phyloP scores from a whole-genome alignment of 1,140 invertebrate genomes.

The Danaus melanippus region DNA sequence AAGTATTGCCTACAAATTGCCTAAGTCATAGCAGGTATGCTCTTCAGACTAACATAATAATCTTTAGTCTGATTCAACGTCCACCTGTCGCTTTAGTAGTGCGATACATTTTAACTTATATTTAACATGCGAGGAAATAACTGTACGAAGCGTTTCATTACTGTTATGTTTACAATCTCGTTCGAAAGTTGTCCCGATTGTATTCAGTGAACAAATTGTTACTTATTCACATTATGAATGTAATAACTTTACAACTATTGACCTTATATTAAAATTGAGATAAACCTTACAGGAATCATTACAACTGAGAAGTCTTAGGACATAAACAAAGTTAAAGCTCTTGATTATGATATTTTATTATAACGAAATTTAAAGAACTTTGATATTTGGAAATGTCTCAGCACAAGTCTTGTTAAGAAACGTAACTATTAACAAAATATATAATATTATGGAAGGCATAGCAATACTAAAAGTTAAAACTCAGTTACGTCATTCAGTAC shows the following conservation, averaged over 20 bases:
- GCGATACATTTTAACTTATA: constrained; percentile 35
- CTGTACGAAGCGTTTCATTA: constrained; percentile 43
- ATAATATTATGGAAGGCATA: constrained; percentile 41
- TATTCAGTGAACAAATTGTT: constrained; percentile 22
- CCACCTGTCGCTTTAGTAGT: constrained; percentile 31
- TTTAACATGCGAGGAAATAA: constrained; percentile 56
- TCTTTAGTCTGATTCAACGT: constrained; percentile 18
- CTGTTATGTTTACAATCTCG: constrained; percentile 45
- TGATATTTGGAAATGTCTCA: constrained; percentile 55
- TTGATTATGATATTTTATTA: constrained; percentile 43
- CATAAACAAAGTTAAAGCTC: constrained; percentile 60
- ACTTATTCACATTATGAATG: constrained; percentile 6
- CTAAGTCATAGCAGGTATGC: constrained; percentile 39
- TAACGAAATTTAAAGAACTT: constrained; percentile 36
- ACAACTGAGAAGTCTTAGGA: constrained; percentile 23
- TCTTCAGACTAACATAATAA: constrained; percentile 14
- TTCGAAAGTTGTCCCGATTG: constrained; percentile 26
- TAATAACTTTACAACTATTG: constrained; percentile 5
- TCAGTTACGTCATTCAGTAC: constrained; percentile 69
- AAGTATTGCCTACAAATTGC: constrained; percentile 56
- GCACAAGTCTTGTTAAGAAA: constrained; percentile 31
- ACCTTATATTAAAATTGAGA: constrained; percentile 7
- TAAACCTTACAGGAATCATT: no score
- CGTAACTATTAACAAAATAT: constrained; percentile 33
- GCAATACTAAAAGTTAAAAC: constrained; percentile 50